A percentile compares a stretch with the other conserved stretches of the same genome.
Evolutionary conservation across 37 sponge, comb jelly and placozoan genomes (phyloP).

Genomic region (Cliona cf. orientalis): DNA sequence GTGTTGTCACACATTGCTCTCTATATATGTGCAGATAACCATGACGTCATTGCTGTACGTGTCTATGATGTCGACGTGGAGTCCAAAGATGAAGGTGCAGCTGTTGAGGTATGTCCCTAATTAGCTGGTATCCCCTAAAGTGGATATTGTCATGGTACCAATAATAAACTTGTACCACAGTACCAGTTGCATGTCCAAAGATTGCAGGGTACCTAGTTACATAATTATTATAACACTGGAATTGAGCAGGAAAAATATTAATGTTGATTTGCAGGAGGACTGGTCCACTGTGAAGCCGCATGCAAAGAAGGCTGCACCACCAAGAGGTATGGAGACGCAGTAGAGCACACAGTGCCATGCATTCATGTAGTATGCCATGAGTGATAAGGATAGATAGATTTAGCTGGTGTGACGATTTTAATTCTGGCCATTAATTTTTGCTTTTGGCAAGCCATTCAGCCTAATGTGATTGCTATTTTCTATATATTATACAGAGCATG

Average conservation of each 20-base stretch:
- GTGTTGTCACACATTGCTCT: background rate
- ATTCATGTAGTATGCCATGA: background rate
- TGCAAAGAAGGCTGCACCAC: conserved; percentile 41
- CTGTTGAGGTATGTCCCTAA: too few relatives aligned
- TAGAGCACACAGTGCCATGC: background rate
- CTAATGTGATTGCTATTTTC: background rate
- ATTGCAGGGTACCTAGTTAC: too few relatives aligned
- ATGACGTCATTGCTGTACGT: conserved; percentile 81
- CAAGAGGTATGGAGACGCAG: conserved; percentile 43
- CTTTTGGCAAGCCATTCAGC: too few relatives aligned
- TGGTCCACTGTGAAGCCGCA: conserved; percentile 70
- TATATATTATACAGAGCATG: conserved; percentile 50
- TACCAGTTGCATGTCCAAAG: too few relatives aligned
- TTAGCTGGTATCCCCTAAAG: too few relatives aligned
- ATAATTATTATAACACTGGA: too few relatives aligned
- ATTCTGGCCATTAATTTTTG: background rate
- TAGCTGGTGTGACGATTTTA: background rate
- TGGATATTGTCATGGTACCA: too few relatives aligned
- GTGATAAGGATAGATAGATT: background rate
- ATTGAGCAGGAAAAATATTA: background rate
- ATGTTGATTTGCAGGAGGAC: conserved; percentile 19
- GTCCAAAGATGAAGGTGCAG: background rate
- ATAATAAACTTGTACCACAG: too few relatives aligned
- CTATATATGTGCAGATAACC: conserved; percentile 75
- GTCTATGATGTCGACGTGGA: conserved; percentile 72